Evolutionary conservation across 1,140 invertebrate genomes (phyloP), one percentile per base, ranked within the genome.

Genomic region (Andricus grossulariae): DNA sequence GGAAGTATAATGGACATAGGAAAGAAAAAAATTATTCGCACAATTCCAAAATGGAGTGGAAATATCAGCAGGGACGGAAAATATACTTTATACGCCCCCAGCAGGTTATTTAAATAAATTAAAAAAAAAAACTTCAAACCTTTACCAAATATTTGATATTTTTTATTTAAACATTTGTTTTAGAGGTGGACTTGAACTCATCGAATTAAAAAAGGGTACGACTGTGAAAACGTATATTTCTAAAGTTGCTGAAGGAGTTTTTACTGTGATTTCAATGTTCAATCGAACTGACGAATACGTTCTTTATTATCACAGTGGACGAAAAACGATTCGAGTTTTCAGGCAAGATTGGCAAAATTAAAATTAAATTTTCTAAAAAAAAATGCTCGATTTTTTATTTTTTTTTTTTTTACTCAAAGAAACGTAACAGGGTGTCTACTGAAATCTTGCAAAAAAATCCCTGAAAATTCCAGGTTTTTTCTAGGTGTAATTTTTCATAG

Each of bases 271-370:
- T 80, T 97, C 97, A 70, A 95, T 97, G 91, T 99, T 99, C 88
- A 99, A 97, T 52, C 95, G 95, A 80, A 98, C 96, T 12, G 97
- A 99, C 85, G 95, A 98, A 82, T 99, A 99, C 84, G 98, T 99
- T 7, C 93, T 99, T 4, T 99, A 99, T 89, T 99, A 99, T 85
- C 98, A 99, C 87, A 98, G 97, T 82, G 97, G 97, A 11, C 94
- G 96, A 80, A 97, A 98, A 91, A 99, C 98, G 11, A 93, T 99
- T 66, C 93, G 97, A 76, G 95, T 98, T 10, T 99, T 99, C 89
- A 95, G 95, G 96, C 95, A 90, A 87, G 73, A 18, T 15, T 5
- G n/a, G 8, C 18, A 71, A 39, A 77, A 6, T 45, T 21, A 25
- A 13, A 45, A 74, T 18, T 13, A 19, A 49, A 70, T 10, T n/a